Evolutionary conservation across 2,888 invertebrate genomes (phyloP), one percentile per base, ranked within the genome.

Genomic region (Chironomus riparius): DNA sequence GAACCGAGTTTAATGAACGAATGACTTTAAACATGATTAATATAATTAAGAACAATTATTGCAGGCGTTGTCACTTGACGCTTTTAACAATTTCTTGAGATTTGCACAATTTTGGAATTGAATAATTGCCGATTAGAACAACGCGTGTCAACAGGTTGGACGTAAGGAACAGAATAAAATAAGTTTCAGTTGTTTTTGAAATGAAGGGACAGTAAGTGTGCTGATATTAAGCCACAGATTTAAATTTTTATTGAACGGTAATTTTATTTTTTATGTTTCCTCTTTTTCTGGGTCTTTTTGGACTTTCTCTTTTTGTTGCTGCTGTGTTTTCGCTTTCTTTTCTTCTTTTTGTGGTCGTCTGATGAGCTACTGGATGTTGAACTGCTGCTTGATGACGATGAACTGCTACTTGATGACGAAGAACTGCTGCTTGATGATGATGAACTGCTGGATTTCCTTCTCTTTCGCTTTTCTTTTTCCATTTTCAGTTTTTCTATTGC

Each of bases 401-500:
- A 21, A 48, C 70, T 70, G 12, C 47, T n/a, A n/a, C n/a, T 47
- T 13, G 71, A 71, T 6, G 56, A n/a, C n/a, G n/a, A n/a, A n/a
- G n/a, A 50, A 10, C 56, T 10, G 56, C 72, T 72, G 21, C 72
- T 48, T 18, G 73, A 47, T 38, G 24, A 22, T 10, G 72, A 65
- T 10, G 15, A 15, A 28, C 72, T 72, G n/a, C 56, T 56, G 13
- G 62, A 62, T 4, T 68, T 13, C 12, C 77, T 68, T 15, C 70
- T 70, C 4, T 61, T 65, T 12, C 50, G 24, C 65, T 76, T 76
- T 3, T 68, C 68, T 48, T 76, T 77, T 77, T 78, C 24, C 77
- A 77, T n/a, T 77, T 77, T 18, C 70, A 75, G 6, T 78, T 78
- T 56, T 78, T 78, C 78, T 47, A 76, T 71, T 78, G 76, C 13